Evolutionary conservation across 2,888 invertebrate species (phyloP).

Genomic region (Anoncus sp.): DNA sequence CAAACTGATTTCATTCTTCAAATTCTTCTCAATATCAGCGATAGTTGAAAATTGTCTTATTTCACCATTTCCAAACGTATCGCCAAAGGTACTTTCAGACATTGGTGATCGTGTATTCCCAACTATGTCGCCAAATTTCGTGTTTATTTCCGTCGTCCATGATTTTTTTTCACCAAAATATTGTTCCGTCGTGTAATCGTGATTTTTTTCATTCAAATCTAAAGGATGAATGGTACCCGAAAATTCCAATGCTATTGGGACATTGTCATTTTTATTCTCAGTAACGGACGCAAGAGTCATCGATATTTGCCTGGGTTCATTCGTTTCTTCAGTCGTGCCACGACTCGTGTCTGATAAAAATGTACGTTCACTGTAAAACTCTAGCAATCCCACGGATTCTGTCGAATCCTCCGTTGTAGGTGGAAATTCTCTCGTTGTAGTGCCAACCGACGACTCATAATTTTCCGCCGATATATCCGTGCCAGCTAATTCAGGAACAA

Average conservation of each 20-base stretch:
- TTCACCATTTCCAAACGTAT: not conserved
- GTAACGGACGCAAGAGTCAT: not conserved
- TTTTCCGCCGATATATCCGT: constrained; percentile 1
- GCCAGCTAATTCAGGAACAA: not conserved
- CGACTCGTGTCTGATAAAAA: constrained; percentile 12
- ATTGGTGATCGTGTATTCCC: not conserved
- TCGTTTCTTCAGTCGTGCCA: constrained; percentile 6
- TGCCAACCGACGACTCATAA: constrained; percentile 6
- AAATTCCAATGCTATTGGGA: not conserved
- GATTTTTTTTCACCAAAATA: not conserved
- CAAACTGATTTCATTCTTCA: not conserved
- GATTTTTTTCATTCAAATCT: not conserved
- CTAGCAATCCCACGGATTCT: not conserved
- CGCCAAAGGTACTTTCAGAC: not conserved
- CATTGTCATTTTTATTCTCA: not conserved
- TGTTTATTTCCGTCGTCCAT: not conserved
- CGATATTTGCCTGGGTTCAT: not conserved
- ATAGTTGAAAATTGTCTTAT: not conserved
- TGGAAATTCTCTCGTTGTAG: not conserved
- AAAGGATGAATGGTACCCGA: constrained; percentile 17
- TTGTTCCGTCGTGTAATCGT: not conserved
- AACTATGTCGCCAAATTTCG: not conserved
- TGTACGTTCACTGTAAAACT: not conserved
- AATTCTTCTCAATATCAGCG: not conserved
- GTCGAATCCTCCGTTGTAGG: not conserved